Evolutionary conservation across 2,888 invertebrate genomes (phyloP), one percentile per base, ranked within the genome.

Genomic region (Xestia rhomboidea): DNA sequence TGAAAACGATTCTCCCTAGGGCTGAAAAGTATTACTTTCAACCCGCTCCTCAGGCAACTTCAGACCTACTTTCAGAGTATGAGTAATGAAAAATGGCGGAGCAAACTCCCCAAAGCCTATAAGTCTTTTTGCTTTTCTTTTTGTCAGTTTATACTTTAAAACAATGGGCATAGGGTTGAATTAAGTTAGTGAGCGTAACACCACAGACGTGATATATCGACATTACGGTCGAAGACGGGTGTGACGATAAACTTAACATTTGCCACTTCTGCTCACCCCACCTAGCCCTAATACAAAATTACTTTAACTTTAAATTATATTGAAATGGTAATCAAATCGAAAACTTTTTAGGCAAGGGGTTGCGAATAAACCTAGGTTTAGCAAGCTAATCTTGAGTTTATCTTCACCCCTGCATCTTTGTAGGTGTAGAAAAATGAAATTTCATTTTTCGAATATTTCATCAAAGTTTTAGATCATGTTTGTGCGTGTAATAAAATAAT

Each of bases 401-500:
- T 13, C n/a, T 54, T 54, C 54, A 11, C n/a, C n/a, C n/a, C n/a
- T n/a, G n/a, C n/a, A n/a, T 54, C 13, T 51, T 49, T 49, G 49
- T 8, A 49, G 51, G 10, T 10, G 11, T 51, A 24, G 10, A 2
- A 51, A 51, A 11, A 10, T 24, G 11, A 54, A 54, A 51, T 60
- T 0, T 24, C 24, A 34, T 38, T 38, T 34, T 24, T 11, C 34
- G 34, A 24, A 63, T 38, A 63, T 38, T n/a, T 41, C 8, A 41
- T 64, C 64, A 15, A 34, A 18, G 5, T 62, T 49, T 49, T n/a
- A 49, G 15, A 41, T 64, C 4, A 15, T 49, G 8, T 49, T 57
- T 30, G 41, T 63, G 27, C 41, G 13, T 77, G 38, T 80, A 71
- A 73, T 79, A 38, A 64, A 57, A 64, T 71, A 62, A 60, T 84